These are phyloP conservation scores for Discoglossus pictus DNA, from an alignment of 2,797 vertebrate genomes.

Conservation along the genomic window DNA sequence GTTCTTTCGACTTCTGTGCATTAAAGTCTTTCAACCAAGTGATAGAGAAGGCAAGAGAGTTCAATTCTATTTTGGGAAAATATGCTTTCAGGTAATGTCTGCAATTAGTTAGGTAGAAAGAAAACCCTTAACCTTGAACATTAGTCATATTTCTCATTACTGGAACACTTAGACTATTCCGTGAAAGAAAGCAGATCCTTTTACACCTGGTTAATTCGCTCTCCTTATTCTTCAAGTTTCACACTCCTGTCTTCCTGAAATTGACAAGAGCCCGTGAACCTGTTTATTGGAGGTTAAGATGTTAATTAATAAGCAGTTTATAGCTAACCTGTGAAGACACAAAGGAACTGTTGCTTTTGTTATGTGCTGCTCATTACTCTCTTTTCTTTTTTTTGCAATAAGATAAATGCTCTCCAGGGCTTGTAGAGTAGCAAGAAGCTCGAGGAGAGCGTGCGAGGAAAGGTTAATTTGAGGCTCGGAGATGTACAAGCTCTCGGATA, in stretches of 20 bases:
- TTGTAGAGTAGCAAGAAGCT: constrained; percentile 6
- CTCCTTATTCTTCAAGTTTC: constrained; percentile 58
- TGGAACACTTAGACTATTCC: constrained; percentile 47
- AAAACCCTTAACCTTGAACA: constrained; percentile 56
- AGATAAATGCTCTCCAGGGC: constrained; percentile 47
- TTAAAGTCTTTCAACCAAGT: too few species aligned
- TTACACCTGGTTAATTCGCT: constrained; percentile 60
- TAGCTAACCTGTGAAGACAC: constrained; percentile 53
- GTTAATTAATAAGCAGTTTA: constrained; percentile 65
- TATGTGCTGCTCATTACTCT: constrained; percentile 33
- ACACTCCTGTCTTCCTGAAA: constrained; percentile 54
- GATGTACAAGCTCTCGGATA: constrained; percentile 57
- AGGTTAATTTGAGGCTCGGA: constrained; percentile 66
- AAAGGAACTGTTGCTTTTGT: constrained; percentile 42
- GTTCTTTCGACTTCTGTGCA: too few species aligned
- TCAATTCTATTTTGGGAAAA: constrained; percentile 23
- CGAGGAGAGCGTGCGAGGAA: constrained; percentile 33
- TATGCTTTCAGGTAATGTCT: constrained; percentile 43
- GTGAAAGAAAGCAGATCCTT: constrained; percentile 49
- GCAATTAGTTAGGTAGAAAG: constrained; percentile 33
- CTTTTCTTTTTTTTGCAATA: constrained; percentile 49
- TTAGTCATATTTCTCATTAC: constrained; percentile 58
- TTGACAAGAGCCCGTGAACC: constrained; percentile 62
- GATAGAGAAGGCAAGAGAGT: constrained; percentile 2
- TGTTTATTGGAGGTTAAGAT: constrained; percentile 63